Conservation (phyloP, 1,140 invertebrate species). For the Cylas formicarius region DNA sequence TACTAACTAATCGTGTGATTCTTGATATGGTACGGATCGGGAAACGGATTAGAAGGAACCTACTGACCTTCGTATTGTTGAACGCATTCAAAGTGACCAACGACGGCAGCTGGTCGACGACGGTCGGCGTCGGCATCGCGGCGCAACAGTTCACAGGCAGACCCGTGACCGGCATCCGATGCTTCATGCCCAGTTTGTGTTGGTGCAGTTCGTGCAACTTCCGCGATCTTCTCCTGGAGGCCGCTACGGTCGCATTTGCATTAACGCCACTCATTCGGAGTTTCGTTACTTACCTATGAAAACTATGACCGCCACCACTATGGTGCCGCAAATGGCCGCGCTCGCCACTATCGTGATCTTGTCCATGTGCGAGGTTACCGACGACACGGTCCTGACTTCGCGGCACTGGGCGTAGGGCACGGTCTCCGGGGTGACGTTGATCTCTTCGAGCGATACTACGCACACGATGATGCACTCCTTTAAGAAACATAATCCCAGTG, state of each 20-base stretch:
- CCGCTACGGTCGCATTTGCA: no score
- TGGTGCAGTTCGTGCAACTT: conserved; percentile 69
- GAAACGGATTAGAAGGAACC: no score
- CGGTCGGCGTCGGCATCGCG: conserved; percentile 60
- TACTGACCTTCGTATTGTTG: conserved; percentile 61
- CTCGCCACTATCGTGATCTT: conserved; percentile 90
- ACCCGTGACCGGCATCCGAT: conserved; percentile 59
- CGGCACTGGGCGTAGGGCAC: conserved; percentile 81
- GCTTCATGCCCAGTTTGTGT: conserved; percentile 49
- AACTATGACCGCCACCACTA: conserved; percentile 78
- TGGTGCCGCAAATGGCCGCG: conserved; percentile 87
- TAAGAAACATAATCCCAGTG: no score
- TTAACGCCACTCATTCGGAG: no score
- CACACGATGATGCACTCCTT: conserved; percentile 89
- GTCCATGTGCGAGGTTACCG: conserved; percentile 80
- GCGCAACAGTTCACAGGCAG: conserved; percentile 69
- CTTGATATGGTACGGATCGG: no score
- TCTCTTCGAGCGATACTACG: conserved; percentile 81
- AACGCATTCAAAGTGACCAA: conserved; percentile 70
- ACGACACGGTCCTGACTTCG: conserved; percentile 77
- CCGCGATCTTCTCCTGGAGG: conserved; percentile 60
- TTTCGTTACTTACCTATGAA: conserved; percentile 59
- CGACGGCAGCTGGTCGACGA: conserved; percentile 67
- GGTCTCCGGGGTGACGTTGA: conserved; percentile 73
- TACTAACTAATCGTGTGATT: no score